Percentiles rank a stretch among this genome's conserved stretches.
These are phyloP conservation scores for Drosophila pseudotakahashii DNA, from an alignment of 2,888 invertebrate genomes.

Conservation along the genomic window DNA sequence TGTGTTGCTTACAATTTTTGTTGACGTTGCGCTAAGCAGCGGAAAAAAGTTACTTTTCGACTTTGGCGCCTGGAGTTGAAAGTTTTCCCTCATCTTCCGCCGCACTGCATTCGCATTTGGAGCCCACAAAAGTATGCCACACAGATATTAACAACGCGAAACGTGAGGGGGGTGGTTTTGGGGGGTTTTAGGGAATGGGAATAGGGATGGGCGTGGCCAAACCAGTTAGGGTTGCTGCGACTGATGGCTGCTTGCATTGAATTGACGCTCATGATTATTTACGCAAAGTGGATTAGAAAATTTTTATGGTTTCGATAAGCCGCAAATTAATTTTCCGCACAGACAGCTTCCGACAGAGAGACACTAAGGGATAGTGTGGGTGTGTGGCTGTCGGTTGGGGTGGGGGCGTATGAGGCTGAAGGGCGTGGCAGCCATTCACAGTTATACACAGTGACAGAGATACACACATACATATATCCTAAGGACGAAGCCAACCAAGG, in stretches of 20 bases:
- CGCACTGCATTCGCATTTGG: conserved; percentile 34
- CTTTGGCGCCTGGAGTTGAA: conserved; percentile 49
- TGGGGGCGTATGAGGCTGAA: neutral
- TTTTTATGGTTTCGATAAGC: conserved; percentile 77
- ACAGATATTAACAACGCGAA: conserved; percentile 8
- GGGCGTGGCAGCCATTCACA: conserved; percentile 13
- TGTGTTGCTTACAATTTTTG: conserved; percentile 39
- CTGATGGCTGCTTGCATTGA: conserved; percentile 53
- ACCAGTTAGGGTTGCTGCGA: conserved; percentile 15
- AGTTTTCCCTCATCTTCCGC: conserved; percentile 44
- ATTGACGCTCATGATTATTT: conserved; percentile 76
- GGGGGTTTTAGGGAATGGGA: too few species aligned
- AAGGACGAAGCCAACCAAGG: conserved; percentile 3
- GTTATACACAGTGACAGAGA: neutral
- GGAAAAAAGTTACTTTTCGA: conserved; percentile 51
- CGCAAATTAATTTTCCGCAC: conserved; percentile 71
- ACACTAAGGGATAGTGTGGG: neutral
- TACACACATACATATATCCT: neutral
- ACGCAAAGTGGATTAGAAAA: conserved; percentile 76
- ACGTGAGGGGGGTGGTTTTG: neutral
- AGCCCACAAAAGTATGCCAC: conserved; percentile 40
- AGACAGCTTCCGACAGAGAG: conserved; percentile 20
- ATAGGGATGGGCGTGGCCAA: neutral
- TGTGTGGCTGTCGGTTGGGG: too few species aligned
- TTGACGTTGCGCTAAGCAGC: conserved; percentile 41